Percentiles rank a stretch among this genome's conserved stretches.
These are phyloP conservation scores for Monodelphis domestica DNA, from an alignment of 2,797 vertebrate genomes.

Conservation along the genomic window DNA sequence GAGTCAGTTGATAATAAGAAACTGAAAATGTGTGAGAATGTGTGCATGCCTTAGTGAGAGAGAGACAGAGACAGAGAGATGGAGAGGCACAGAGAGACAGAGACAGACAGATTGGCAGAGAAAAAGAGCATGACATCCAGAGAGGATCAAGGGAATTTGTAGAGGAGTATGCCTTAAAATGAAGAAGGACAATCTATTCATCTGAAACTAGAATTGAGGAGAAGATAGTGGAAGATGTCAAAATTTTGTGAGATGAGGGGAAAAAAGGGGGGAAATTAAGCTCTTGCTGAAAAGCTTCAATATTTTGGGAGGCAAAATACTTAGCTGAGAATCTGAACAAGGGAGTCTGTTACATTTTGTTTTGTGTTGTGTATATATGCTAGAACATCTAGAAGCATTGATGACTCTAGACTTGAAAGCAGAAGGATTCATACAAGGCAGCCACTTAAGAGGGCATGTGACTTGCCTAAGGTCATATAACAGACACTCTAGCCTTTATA, in stretches of 20 bases:
- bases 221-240: neutral
- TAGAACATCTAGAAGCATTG: neutral
- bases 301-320: neutral
- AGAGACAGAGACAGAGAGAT: neutral
- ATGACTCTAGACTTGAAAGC: neutral
- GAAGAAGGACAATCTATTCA: neutral
- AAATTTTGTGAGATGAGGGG: neutral
- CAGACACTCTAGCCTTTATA: neutral
- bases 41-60: neutral
- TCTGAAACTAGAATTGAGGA: neutral
- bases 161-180: neutral
- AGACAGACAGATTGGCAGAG: no score
- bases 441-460: neutral
- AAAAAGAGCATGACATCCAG: no score
- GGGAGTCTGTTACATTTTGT: neutral
- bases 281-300: neutral
- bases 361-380: neutral
- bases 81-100: no score
- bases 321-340: neutral
- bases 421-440: neutral
- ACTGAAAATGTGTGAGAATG: neutral
- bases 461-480: neutral
- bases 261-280: neutral
- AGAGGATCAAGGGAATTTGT: neutral
- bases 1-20: neutral